Conservation (phyloP, 2,113 vertebrate genomes). For the Leuciscus idus region DNA sequence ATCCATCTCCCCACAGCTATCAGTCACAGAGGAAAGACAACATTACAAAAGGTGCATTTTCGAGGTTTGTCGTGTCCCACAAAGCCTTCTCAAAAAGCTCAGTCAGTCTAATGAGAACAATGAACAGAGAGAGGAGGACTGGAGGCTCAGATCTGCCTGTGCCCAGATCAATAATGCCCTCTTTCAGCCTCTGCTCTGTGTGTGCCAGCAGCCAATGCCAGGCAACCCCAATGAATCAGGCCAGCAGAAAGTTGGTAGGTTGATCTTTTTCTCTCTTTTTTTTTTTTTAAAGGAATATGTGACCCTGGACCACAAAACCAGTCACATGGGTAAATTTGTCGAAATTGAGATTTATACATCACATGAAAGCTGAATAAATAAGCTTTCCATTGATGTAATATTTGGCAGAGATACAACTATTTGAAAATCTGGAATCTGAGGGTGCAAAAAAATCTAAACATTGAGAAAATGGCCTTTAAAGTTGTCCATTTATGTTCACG, state of each 20-base stretch:
- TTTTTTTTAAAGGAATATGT: not conserved
- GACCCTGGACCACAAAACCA: too few species aligned
- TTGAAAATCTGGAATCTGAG: too few species aligned
- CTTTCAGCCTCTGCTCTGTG: slow-evolving; percentile 61
- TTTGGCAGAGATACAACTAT: too few species aligned
- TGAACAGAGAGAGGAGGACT: slow-evolving; percentile 78
- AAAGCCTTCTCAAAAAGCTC: slow-evolving; percentile 74
- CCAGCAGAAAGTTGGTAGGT: slow-evolving; percentile 44
- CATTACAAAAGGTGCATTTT: slow-evolving; percentile 45
- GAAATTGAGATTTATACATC: too few species aligned
- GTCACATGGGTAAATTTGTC: too few species aligned
- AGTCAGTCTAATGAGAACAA: slow-evolving; percentile 73
- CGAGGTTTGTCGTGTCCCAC: slow-evolving; percentile 57
- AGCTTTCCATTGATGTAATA: too few species aligned
- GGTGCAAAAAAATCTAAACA: too few species aligned
- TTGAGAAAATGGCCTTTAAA: too few species aligned
- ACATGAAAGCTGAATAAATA: too few species aligned
- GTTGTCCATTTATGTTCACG: too few species aligned
- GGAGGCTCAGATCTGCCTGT: slow-evolving; percentile 67
- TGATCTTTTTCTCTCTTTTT: not conserved
- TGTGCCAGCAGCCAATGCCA: slow-evolving; percentile 66
- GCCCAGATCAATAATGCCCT: slow-evolving; percentile 76
- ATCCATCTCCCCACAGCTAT: slow-evolving; percentile 44
- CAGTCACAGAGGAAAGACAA: slow-evolving; percentile 42
- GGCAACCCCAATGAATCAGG: slow-evolving; percentile 59